Evolutionary conservation across 2,113 vertebrate genomes (phyloP).

Genomic region (Cinclus cinclus): DNA sequence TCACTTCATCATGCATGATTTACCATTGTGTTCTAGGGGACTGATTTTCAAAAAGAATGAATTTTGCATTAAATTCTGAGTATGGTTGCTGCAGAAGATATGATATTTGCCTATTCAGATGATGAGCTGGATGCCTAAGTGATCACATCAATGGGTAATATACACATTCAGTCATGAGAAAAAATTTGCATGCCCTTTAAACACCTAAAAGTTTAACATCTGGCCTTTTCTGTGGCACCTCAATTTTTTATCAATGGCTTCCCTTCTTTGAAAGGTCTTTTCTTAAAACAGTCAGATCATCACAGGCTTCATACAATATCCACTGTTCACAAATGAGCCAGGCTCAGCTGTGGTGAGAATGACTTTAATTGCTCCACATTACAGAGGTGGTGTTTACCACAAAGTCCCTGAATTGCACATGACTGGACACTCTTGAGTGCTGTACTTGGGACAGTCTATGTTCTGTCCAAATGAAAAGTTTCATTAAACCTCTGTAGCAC

Average conservation of each 20-base stretch:
- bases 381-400: background rate
- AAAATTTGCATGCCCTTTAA: conserved; percentile 67
- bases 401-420: background rate
- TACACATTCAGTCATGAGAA: conserved; percentile 54
- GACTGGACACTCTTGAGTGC: background rate
- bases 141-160: conserved; percentile 62
- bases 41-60: conserved; percentile 66
- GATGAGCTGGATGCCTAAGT: conserved; percentile 67
- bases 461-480: background rate
- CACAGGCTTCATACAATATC: conserved; percentile 27
- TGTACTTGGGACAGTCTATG: background rate
- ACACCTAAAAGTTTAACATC: conserved; percentile 66
- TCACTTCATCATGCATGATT: conserved; percentile 45
- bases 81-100: conserved; percentile 51
- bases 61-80: conserved; percentile 61
- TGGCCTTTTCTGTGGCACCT: conserved; percentile 63
- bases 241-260: conserved; percentile 41
- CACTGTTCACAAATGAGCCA: background rate
- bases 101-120: conserved; percentile 63
- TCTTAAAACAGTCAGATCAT: conserved; percentile 32
- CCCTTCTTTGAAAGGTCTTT: conserved; percentile 24
- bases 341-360: background rate
- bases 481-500: background rate
- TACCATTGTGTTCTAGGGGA: conserved; percentile 62
- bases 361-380: background rate